Evolutionary conservation across 2,888 invertebrate species (phyloP).

Genomic region (Eristalinus sepulchralis): DNA sequence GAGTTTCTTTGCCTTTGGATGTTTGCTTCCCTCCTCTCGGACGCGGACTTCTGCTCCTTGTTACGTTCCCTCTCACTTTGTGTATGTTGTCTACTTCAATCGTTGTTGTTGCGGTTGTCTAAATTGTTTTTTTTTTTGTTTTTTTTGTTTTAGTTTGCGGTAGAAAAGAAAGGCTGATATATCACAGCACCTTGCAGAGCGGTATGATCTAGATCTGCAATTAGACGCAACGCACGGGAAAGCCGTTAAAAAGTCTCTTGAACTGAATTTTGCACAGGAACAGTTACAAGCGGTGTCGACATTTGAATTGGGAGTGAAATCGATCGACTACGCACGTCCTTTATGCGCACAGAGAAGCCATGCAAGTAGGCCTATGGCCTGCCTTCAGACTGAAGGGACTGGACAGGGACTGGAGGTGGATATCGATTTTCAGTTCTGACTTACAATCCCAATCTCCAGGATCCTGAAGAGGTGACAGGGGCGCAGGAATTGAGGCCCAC

Average conservation of each 20-base stretch:
- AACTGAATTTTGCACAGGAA: too few relatives aligned
- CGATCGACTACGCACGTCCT: too few relatives aligned
- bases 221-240: not conserved
- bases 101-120: constrained; percentile 20
- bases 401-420: too few relatives aligned
- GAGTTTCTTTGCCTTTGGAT: not conserved
- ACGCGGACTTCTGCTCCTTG: not conserved
- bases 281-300: too few relatives aligned
- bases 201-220: constrained; percentile 55
- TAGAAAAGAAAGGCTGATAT: constrained; percentile 67
- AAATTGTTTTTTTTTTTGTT: constrained; percentile 1
- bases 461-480: not conserved
- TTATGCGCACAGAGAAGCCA: too few relatives aligned
- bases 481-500: too few relatives aligned
- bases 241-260: not conserved
- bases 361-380: too few relatives aligned
- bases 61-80: constrained; percentile 9
- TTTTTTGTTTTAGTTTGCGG: constrained; percentile 23
- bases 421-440: not conserved
- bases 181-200: constrained; percentile 63
- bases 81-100: constrained; percentile 2
- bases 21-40: not conserved
- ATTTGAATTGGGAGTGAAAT: too few relatives aligned
- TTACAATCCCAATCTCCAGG: not conserved
- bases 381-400: too few relatives aligned